These are phyloP conservation scores for Carcharodon carcharias DNA, from an alignment of 2,797 vertebrate species.

Conservation along the genomic window DNA sequence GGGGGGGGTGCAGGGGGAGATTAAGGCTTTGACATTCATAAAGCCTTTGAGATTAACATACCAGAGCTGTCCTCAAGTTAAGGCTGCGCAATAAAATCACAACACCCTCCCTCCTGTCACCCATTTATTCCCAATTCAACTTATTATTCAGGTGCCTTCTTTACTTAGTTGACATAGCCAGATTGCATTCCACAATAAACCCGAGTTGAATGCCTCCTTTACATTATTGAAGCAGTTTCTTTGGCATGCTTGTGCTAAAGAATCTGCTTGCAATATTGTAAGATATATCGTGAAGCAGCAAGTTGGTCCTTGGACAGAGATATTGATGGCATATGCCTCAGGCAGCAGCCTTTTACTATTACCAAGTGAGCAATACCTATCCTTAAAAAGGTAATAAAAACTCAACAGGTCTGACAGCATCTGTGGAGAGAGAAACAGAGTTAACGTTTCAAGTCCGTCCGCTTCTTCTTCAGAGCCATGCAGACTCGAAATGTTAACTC, in stretches of 20 bases:
- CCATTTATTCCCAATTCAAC: not conserved
- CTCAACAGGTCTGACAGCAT: too few species aligned
- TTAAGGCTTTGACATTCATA: not conserved
- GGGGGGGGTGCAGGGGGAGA: fast-evolving
- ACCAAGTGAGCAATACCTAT: not conserved
- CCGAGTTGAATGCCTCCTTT: not conserved
- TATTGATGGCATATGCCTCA: not conserved
- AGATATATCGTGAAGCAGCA: not conserved
- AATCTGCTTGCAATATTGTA: not conserved
- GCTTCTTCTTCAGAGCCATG: too few species aligned
- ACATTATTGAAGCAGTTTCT: not conserved
- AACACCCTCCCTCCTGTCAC: not conserved
- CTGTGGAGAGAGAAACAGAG: too few species aligned
- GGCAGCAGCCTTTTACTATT: not conserved
- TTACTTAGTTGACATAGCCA: not conserved
- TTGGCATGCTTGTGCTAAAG: not conserved
- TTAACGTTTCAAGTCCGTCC: too few species aligned
- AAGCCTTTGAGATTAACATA: slow-evolving; percentile 1
- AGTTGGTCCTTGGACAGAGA: too few species aligned
- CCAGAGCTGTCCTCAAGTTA: not conserved
- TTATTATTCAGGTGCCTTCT: not conserved
- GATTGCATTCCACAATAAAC: not conserved
- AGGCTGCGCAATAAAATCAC: not conserved
- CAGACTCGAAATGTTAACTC: too few species aligned
- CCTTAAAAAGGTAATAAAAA: not conserved